Percentiles rank a stretch among this genome's conserved stretches.
Conservation (phyloP, 1,140 invertebrate species). For the Scylla paramamosain region DNA sequence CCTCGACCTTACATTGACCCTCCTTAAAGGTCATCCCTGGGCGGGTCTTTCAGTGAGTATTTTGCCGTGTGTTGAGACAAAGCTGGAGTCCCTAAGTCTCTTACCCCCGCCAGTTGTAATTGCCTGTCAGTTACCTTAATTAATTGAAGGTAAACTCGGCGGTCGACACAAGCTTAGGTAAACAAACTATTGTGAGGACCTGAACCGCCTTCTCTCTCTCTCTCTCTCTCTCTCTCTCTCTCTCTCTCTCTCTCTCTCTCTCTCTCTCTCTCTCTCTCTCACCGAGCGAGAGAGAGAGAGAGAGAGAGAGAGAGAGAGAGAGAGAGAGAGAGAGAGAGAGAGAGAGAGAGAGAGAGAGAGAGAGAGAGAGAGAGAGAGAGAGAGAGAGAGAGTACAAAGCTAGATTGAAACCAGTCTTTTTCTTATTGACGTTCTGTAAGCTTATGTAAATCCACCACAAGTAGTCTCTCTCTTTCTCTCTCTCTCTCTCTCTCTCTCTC, state of each 20-base stretch:
- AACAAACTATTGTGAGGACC: background rate
- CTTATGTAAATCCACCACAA: background rate
- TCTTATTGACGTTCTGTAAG: background rate
- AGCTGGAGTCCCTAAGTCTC: background rate
- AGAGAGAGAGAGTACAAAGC: background rate
- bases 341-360: background rate
- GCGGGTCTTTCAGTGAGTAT: too few relatives aligned
- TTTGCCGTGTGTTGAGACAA: too few relatives aligned
- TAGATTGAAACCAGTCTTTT: conserved; percentile 1
- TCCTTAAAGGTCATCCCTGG: too few relatives aligned
- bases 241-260: conserved; percentile 45
- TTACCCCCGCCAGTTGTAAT: background rate
- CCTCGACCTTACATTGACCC: too few relatives aligned
- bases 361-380: background rate
- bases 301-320: background rate
- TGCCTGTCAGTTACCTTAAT: conserved; percentile 2
- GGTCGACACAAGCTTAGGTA: background rate
- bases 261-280: background rate
- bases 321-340: too few relatives aligned
- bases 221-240: conserved; percentile 49
- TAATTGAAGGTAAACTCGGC: conserved; percentile 2
- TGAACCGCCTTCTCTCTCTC: conserved; percentile 14
- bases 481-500: too few relatives aligned
- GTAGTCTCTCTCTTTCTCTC: background rate
- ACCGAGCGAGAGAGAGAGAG: too few relatives aligned